Percentiles rank a stretch among this genome's conserved stretches.
phyloP scores from a whole-genome alignment of 2,888 invertebrate species.

The Tetheella fluctuosa region DNA sequence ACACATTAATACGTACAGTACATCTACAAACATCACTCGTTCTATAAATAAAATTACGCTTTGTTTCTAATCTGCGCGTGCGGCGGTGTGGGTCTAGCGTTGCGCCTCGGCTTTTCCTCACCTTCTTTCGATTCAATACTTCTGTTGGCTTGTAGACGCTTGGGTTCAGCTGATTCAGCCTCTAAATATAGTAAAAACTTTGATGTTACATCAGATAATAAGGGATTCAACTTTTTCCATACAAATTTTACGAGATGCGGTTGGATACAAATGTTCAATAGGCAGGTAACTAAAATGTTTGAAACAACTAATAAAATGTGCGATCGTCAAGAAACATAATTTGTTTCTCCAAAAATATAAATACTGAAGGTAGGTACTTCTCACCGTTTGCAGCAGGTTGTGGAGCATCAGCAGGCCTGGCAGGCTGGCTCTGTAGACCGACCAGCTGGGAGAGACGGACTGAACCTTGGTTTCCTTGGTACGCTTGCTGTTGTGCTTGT shows the following conservation, averaged over 20 bases:
- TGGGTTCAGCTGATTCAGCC: conserved; percentile 34
- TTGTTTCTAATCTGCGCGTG: conserved; percentile 37
- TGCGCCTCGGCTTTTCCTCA: conserved; percentile 41
- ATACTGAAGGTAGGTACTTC: conserved; percentile 13
- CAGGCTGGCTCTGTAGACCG: conserved; percentile 49
- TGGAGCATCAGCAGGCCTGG: conserved; percentile 33
- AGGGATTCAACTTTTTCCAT: too few species aligned
- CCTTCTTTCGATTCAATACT: conserved; percentile 43
- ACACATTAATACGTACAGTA: not conserved
- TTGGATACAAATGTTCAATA: too few species aligned
- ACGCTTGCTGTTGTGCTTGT: not conserved
- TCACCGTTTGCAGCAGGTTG: conserved; percentile 41
- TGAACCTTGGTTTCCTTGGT: conserved; percentile 19
- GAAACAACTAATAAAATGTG: too few species aligned
- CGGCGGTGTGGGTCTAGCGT: conserved; percentile 35
- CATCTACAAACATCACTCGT: not conserved
- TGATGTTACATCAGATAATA: too few species aligned
- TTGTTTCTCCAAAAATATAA: too few species aligned
- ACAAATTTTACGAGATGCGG: too few species aligned
- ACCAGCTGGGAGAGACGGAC: conserved; percentile 51
- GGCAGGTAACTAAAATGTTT: too few species aligned
- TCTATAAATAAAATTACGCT: conserved; percentile 22
- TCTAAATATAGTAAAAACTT: conserved; percentile 29
- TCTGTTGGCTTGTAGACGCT: conserved; percentile 40
- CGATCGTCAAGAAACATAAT: too few species aligned